Percentiles rank a stretch among this genome's conserved stretches.
These are phyloP conservation scores for Rhinolophus ferrumequinum DNA, from an alignment of 2,113 vertebrate species.

Conservation along the genomic window DNA sequence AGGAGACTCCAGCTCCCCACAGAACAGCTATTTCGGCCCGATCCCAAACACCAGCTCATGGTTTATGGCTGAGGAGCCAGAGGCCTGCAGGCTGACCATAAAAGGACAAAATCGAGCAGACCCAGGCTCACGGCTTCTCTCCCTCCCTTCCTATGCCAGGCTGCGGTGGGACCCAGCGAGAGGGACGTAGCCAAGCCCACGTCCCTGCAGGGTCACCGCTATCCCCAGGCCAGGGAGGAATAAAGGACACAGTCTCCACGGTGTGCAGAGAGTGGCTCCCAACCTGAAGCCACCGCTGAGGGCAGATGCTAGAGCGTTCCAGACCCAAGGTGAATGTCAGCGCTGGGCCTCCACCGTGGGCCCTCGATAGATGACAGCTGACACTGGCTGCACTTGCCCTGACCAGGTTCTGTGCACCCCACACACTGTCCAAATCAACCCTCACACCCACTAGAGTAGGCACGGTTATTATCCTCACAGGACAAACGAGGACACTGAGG, in stretches of 20 bases:
- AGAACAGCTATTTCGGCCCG: constrained; percentile 77
- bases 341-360: accelerated
- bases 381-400: accelerated
- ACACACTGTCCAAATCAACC: neutral
- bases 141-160: constrained; percentile 52
- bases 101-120: constrained; percentile 85
- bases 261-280: neutral
- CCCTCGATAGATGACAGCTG: neutral
- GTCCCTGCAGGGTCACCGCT: neutral
- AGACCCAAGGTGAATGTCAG: neutral
- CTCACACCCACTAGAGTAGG: neutral
- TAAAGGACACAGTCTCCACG: neutral
- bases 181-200: neutral
- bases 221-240: neutral
- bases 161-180: constrained; percentile 48
- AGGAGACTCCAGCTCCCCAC: constrained; percentile 55
- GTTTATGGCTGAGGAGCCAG: constrained; percentile 79
- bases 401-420: neutral
- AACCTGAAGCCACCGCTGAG: accelerated
- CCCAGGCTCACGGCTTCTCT: neutral
- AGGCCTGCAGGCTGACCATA: constrained; percentile 85
- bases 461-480: neutral
- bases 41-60: constrained; percentile 81
- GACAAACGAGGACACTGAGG: neutral
- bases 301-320: neutral